Evolutionary conservation across 2,797 vertebrate genomes (phyloP).

Genomic region (Heteromormyrus szaboi): DNA sequence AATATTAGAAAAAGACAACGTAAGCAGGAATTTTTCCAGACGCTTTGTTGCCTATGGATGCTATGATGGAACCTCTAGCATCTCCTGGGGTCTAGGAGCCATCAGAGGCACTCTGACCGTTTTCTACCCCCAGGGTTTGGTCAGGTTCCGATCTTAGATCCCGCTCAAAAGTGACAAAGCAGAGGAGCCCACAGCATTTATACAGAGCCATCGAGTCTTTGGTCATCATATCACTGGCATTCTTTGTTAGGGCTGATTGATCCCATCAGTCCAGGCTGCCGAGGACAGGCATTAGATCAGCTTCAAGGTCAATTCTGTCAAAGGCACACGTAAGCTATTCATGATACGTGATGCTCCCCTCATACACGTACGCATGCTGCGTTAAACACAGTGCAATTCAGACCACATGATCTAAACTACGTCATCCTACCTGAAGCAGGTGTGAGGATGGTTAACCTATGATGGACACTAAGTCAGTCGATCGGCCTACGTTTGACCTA

Average conservation of each 20-base stretch:
- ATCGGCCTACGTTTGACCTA: background rate
- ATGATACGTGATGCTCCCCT: background rate
- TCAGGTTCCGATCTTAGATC: conserved; percentile 26
- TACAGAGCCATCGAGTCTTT: conserved; percentile 13
- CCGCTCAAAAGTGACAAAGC: conserved; percentile 27
- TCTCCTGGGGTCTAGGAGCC: conserved; percentile 33
- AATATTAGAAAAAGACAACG: conserved; percentile 41
- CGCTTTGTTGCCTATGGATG: background rate
- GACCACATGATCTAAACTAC: background rate
- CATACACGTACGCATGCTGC: background rate
- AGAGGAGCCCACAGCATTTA: conserved; percentile 54
- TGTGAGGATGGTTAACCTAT: background rate
- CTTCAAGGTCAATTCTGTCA: conserved; percentile 12
- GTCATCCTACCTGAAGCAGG: background rate
- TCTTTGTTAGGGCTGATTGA: background rate
- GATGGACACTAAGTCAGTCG: background rate
- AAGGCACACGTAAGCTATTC: background rate
- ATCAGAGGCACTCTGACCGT: conserved; percentile 30
- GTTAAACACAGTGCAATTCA: background rate
- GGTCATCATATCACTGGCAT: conserved; percentile 5
- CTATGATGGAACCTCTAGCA: conserved; percentile 21
- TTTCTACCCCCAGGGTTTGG: conserved; percentile 43
- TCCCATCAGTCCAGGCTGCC: background rate
- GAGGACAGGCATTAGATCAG: background rate
- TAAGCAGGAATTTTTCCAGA: background rate